Percentiles rank a stretch among this genome's conserved stretches.
Evolutionary conservation across 2,797 vertebrate genomes (phyloP).

Genomic region (Anomalospiza imberbis): DNA sequence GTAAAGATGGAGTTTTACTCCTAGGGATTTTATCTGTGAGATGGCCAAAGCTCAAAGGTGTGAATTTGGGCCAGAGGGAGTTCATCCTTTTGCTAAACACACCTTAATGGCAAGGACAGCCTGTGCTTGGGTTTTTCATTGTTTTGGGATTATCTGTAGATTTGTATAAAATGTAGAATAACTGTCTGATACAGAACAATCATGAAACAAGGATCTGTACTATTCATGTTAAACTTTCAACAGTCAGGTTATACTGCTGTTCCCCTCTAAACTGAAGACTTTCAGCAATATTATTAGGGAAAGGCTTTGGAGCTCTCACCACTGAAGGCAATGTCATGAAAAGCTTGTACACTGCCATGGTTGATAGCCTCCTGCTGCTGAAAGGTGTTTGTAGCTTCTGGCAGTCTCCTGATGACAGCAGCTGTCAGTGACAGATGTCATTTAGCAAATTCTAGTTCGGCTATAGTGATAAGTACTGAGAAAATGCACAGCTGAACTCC

Average conservation of each 20-base stretch:
- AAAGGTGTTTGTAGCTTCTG: neutral
- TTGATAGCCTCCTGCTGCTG: neutral
- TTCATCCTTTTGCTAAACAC: neutral
- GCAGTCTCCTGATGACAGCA: neutral
- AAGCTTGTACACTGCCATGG: neutral
- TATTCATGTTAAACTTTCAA: neutral
- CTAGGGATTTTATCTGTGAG: neutral
- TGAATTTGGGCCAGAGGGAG: accelerated
- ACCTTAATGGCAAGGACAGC: neutral
- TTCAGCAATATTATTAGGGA: neutral
- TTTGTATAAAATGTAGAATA: neutral
- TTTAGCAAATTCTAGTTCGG: neutral
- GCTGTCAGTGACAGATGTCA: neutral
- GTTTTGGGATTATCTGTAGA: neutral
- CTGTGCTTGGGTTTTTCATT: neutral
- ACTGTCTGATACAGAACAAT: neutral
- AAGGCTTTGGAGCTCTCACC: neutral
- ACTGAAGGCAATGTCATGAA: neutral
- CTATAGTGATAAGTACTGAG: neutral
- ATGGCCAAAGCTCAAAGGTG: neutral
- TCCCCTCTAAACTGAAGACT: neutral
- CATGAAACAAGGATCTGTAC: neutral
- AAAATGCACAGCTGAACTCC: neutral
- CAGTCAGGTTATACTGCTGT: neutral
- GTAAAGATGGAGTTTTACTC: neutral